phyloP scores from a whole-genome alignment of 2,113 vertebrate genomes.

The Emydocephalus ijimae region DNA sequence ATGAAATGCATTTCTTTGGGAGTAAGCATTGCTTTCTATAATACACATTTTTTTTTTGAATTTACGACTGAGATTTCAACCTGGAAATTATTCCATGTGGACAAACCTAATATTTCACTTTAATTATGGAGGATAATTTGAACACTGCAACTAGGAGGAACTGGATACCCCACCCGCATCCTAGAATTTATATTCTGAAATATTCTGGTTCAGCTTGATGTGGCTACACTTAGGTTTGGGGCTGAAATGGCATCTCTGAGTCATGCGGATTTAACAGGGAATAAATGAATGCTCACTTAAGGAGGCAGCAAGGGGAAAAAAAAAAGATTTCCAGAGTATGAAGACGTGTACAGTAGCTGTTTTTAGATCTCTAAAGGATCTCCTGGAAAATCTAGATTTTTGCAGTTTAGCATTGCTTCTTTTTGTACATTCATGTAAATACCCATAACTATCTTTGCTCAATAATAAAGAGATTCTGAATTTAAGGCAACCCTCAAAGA shows the following conservation, averaged over 20 bases:
- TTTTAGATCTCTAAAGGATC: not conserved
- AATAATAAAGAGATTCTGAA: not conserved
- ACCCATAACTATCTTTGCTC: not conserved
- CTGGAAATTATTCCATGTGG: not conserved
- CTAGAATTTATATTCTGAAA: not conserved
- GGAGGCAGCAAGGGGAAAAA: not conserved
- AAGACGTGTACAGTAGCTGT: not conserved
- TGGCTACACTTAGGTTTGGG: not conserved
- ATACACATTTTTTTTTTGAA: not conserved
- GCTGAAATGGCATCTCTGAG: slow-evolving; percentile 19
- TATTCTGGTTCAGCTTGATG: slow-evolving; percentile 15
- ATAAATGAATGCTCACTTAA: not conserved
- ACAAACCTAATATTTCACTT: not conserved
- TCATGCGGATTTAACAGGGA: not conserved
- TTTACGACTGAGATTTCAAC: not conserved
- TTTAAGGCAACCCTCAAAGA: not conserved
- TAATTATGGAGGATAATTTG: not conserved
- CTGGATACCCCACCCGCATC: not conserved
- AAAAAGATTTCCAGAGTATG: not conserved
- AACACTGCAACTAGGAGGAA: not conserved
- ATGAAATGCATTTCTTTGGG: not conserved
- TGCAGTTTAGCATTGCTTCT: not conserved
- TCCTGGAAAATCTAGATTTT: not conserved
- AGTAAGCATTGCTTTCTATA: not conserved
- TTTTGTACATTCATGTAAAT: not conserved